Base-by-base conservation (phyloP, 2,797 vertebrate species). In the Gephyroberyx darwinii region DNA sequence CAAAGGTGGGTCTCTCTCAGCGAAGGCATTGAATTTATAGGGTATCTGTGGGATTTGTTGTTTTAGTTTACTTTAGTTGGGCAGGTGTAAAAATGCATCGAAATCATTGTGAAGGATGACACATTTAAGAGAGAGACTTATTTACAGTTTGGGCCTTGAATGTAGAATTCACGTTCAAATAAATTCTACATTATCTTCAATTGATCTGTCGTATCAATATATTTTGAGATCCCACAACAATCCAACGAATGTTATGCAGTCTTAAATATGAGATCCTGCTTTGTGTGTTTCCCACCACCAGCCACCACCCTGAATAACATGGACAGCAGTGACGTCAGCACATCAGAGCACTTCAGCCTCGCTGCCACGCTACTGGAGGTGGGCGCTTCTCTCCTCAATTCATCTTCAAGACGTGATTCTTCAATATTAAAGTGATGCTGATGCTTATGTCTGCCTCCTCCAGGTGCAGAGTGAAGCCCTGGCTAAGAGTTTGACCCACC, bases 301-400 rank as follows among this genome's bases (percentile, higher is more conserved):
- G 98, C 91, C 63, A 91, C 92, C 0, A 88, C 93, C 59, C 80
- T 92, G 0, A 92, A 95, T 51, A 97, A 99, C 86, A 69, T 98
- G 93, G 98, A 99, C 52, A 95, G 95, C 75, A 96, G 93, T 5
- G 92, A 94, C 0, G 91, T 98, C 70, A 82, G 85, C 78, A 91
- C 94, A 58, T 96, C 95, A 0, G 79, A 90, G 7, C 86, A 96
- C 86, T 95, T 98, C 71, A 93, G 86, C 52, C 64, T 87, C 0
- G 90, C 92, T 6, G 91, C 93, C 16, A 93, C 94, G 31, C 31
- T 97, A 0, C 88, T 99, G 45, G 93, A 96, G 96, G 97, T 98
- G 66, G 39, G 70, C 10, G 22, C 13, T 54, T 30, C 52, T 54
- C 2, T 54, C 20, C 6, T 31, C 33, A 35, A 13, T 13, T 41